Conservation (phyloP, 2,888 invertebrate genomes). For the Drosophila imparisetae region DNA sequence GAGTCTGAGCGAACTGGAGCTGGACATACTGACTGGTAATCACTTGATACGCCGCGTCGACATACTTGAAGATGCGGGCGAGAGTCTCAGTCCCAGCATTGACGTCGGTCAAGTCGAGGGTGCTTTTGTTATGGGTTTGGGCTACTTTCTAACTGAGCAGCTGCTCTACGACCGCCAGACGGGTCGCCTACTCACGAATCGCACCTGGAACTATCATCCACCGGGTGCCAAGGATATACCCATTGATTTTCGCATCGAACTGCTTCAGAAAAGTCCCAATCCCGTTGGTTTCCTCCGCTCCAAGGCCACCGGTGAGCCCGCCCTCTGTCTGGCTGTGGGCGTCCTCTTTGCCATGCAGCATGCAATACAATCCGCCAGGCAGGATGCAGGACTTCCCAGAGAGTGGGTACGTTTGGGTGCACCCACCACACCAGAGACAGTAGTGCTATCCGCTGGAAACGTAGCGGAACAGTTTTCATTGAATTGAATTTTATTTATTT, state of each 20-base stretch:
- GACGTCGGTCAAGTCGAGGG: slow-evolving; percentile 93
- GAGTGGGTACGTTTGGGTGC: slow-evolving; percentile 81
- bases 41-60: slow-evolving; percentile 89
- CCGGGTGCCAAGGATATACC: slow-evolving; percentile 92
- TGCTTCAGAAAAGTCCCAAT: slow-evolving; percentile 86
- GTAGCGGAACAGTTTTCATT: slow-evolving; percentile 43
- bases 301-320: slow-evolving; percentile 89
- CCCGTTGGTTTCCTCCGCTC: slow-evolving; percentile 89
- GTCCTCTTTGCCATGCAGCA: slow-evolving; percentile 88
- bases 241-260: slow-evolving; percentile 89
- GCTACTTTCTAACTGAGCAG: slow-evolving; percentile 91
- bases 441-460: slow-evolving; percentile 72
- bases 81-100: slow-evolving; percentile 89
- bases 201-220: slow-evolving; percentile 93
- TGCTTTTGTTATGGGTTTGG: slow-evolving; percentile 91
- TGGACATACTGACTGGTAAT: slow-evolving; percentile 92
- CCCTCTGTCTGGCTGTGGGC: slow-evolving; percentile 86
- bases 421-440: slow-evolving; percentile 82
- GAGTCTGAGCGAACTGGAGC: slow-evolving; percentile 89
- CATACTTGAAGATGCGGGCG: slow-evolving; percentile 90
- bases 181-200: slow-evolving; percentile 89
- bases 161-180: slow-evolving; percentile 87
- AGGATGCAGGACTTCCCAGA: slow-evolving; percentile 86
- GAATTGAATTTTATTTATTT: not conserved
- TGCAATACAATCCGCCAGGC: slow-evolving; percentile 88